A percentile compares a stretch with the other conserved stretches of the same genome.
Conservation (phyloP, 2,888 invertebrate species). For the Aethes cnicana region DNA sequence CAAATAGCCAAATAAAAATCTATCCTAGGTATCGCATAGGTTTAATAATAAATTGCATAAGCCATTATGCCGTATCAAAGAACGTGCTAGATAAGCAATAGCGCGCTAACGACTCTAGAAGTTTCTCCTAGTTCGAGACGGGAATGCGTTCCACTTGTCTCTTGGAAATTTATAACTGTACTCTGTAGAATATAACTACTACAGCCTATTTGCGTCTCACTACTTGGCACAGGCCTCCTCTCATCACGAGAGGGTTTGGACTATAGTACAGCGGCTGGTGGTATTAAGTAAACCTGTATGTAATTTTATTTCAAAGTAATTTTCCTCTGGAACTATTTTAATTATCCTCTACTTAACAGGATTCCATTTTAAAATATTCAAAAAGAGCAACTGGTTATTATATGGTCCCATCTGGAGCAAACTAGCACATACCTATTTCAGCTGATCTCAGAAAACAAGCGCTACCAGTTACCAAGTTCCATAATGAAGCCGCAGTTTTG, state of each 20-base stretch:
- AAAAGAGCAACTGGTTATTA: not conserved
- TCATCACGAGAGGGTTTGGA: too few species aligned
- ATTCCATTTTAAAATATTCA: too few species aligned
- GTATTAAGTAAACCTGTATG: too few species aligned
- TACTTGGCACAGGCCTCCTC: too few species aligned
- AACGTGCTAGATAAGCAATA: constrained; percentile 41
- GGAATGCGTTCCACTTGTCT: constrained; percentile 13
- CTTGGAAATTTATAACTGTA: too few species aligned
- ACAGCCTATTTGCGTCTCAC: too few species aligned
- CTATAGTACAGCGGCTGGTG: too few species aligned
- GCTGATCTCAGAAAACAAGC: constrained; percentile 39
- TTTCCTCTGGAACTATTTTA: too few species aligned
- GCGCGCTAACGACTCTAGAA: constrained; percentile 41
- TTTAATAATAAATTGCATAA: constrained; percentile 24
- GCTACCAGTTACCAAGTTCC: constrained; percentile 39
- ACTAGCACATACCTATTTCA: constrained; percentile 33
- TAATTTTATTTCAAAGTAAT: too few species aligned
- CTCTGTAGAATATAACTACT: too few species aligned
- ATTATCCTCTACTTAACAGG: too few species aligned
- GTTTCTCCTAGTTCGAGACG: constrained; percentile 34
- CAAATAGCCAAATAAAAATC: constrained; percentile 21
- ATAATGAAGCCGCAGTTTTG: constrained; percentile 39
- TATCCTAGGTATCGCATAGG: constrained; percentile 7
- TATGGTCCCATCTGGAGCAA: constrained; percentile 28
- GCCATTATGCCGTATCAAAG: constrained; percentile 34